Percentiles rank a stretch among this genome's conserved stretches.
Conservation (phyloP, 53 echinoderm and acorn worm genomes). For the Luidia sarsii region DNA sequence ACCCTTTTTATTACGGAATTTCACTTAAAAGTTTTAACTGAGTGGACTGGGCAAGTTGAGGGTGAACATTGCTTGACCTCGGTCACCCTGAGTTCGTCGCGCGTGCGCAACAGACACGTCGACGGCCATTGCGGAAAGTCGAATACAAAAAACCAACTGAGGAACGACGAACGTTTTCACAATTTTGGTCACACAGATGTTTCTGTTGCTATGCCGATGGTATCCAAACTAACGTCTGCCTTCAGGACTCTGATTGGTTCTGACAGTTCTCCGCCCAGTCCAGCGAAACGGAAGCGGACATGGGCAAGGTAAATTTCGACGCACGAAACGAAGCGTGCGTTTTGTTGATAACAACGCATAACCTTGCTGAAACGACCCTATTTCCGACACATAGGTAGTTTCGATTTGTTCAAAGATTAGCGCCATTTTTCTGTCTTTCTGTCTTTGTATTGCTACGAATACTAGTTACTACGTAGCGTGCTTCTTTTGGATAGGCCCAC, state of each 20-base stretch:
- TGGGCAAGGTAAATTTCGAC: constrained; percentile 59
- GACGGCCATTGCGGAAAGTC: constrained; percentile 42
- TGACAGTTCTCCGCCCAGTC: constrained; percentile 54
- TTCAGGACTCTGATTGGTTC: constrained; percentile 72
- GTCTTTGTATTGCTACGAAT: too few relatives aligned
- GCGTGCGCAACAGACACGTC: constrained; percentile 31
- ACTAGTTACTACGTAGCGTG: too few relatives aligned
- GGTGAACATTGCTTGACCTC: background rate
- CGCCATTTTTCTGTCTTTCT: too few relatives aligned
- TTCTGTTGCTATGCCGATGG: constrained; percentile 59
- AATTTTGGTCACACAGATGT: constrained; percentile 6
- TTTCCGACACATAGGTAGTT: constrained; percentile 20
- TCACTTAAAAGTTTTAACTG: too few relatives aligned
- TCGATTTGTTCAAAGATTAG: too few relatives aligned
- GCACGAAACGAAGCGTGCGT: background rate
- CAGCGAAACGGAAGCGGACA: constrained; percentile 66
- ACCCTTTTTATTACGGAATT: too few relatives aligned
- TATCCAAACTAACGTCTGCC: constrained; percentile 73
- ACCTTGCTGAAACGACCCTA: background rate
- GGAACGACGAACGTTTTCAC: background rate
- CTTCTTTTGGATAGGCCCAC: too few relatives aligned
- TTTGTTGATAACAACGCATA: too few relatives aligned
- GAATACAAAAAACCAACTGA: background rate
- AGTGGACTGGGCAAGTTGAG: too few relatives aligned
- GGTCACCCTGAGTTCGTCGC: background rate